Evolutionary conservation across 2,888 invertebrate species (phyloP).

Genomic region (Troilus luridus): DNA sequence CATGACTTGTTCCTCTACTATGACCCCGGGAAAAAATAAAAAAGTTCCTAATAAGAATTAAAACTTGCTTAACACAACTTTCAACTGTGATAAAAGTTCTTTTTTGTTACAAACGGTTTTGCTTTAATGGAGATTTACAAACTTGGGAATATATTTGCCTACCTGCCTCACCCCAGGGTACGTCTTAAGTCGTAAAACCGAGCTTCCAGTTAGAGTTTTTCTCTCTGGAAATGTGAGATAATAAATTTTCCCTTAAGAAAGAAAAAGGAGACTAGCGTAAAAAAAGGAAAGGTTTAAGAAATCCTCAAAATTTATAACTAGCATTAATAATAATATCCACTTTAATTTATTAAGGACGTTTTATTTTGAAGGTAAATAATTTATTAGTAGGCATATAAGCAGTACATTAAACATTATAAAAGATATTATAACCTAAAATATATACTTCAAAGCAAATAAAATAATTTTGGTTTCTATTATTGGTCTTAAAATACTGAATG

Average conservation of each 20-base stretch:
- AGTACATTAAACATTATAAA: not conserved
- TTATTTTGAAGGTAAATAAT: not conserved
- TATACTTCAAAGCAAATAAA: no score
- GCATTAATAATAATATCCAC: not conserved
- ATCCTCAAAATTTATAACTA: slow-evolving; percentile 2
- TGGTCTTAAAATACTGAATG: no score
- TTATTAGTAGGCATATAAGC: not conserved
- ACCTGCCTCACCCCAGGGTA: not conserved
- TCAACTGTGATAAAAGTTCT: not conserved
- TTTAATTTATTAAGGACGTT: not conserved
- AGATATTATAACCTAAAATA: no score
- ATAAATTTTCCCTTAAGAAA: slow-evolving; percentile 22
- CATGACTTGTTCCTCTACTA: not conserved
- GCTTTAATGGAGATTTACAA: slow-evolving; percentile 34
- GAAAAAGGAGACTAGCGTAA: not conserved
- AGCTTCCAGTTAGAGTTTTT: slow-evolving; percentile 20
- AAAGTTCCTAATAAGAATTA: slow-evolving; percentile 13
- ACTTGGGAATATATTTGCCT: slow-evolving; percentile 33
- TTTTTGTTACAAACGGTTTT: not conserved
- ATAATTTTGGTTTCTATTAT: no score
- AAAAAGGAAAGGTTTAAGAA: not conserved
- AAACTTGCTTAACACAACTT: slow-evolving; percentile 1
- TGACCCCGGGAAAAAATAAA: not conserved
- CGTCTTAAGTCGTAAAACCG: slow-evolving; percentile 16
- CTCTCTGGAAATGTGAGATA: slow-evolving; percentile 36